These are phyloP conservation scores for Aplysina aerophoba DNA, from an alignment of 37 sponge, comb jelly and placozoan genomes.

Conservation along the genomic window DNA sequence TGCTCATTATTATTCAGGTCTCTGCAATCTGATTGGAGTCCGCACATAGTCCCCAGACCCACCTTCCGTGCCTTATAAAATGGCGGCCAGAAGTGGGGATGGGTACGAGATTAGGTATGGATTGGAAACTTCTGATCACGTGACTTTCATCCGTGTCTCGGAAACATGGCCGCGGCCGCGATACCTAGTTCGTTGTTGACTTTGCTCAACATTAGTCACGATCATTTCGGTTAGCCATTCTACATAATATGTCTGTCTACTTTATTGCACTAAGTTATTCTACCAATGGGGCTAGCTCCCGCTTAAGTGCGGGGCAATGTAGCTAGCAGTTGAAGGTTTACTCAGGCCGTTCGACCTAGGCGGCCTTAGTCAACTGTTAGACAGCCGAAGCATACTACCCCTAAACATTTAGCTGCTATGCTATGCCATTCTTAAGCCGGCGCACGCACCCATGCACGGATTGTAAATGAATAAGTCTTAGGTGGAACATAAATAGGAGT, in stretches of 20 bases:
- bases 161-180: conserved; percentile 1
- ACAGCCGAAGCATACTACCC: conserved; percentile 1
- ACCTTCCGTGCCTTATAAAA: no score
- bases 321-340: conserved; percentile 2
- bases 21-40: no score
- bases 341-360: not conserved
- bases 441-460: not conserved
- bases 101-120: no score
- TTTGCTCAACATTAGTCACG: no score
- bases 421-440: not conserved
- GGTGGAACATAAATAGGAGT: no score
- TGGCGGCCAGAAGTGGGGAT: no score
- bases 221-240: not conserved
- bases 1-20: no score
- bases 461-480: no score
- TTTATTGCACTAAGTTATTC: conserved; percentile 2
- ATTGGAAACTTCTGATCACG: conserved; percentile 3
- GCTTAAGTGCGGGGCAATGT: not conserved
- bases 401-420: conserved; percentile 7
- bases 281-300: not conserved
- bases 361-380: not conserved
- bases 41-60: no score
- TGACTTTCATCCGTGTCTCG: conserved; percentile 3
- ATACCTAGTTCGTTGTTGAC: no score
- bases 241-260: not conserved